phyloP scores from a whole-genome alignment of 2,888 invertebrate genomes.

The Cheilosia scutellata region DNA sequence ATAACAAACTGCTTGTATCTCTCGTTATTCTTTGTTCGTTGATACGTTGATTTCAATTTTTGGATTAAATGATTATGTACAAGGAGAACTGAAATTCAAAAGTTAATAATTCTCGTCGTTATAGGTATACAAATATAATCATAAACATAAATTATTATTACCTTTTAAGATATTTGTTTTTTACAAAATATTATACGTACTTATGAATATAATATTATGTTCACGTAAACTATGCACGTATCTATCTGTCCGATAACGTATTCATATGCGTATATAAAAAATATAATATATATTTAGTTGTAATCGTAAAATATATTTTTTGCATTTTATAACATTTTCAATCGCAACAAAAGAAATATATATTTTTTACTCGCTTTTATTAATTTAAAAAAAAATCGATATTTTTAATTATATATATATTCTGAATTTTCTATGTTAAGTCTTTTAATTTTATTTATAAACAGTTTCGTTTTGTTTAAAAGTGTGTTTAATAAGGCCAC shows the following conservation, averaged over 20 bases:
- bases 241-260: constrained; percentile 50
- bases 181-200: constrained; percentile 61
- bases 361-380: constrained; percentile 29
- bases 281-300: constrained; percentile 61
- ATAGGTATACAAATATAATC: constrained; percentile 52
- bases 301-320: constrained; percentile 56
- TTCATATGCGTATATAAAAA: constrained; percentile 79
- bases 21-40: constrained; percentile 61
- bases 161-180: constrained; percentile 33
- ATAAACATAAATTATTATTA: constrained; percentile 37
- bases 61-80: constrained; percentile 63
- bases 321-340: constrained; percentile 34
- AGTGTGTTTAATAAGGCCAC: constrained; percentile 69
- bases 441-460: constrained; percentile 49
- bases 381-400: constrained; percentile 22
- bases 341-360: constrained; percentile 76
- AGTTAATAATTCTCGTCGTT: not conserved
- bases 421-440: constrained; percentile 43
- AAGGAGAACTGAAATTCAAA: constrained; percentile 35
- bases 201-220: constrained; percentile 36
- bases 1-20: constrained; percentile 19
- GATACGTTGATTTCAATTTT: constrained; percentile 32
- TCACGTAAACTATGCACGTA: constrained; percentile 31
- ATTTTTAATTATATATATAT: constrained; percentile 29
- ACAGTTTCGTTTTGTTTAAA: constrained; percentile 29